Base-by-base conservation (phyloP, 2,797 vertebrate genomes). In the Karalla daura region DNA sequence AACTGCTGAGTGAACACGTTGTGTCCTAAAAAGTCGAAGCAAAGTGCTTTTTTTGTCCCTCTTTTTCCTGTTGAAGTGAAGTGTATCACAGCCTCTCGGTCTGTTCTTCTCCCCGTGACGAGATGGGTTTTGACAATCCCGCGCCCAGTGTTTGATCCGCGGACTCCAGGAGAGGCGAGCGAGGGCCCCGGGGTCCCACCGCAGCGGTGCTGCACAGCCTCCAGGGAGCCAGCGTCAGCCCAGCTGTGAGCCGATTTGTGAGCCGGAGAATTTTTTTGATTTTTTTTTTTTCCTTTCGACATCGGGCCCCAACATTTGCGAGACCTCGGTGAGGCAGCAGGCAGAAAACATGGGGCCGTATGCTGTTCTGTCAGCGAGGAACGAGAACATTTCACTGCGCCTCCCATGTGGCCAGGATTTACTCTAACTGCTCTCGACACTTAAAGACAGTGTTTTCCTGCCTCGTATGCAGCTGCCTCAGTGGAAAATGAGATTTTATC, bases 101-200 rank as follows among this genome's bases (percentile, higher is more conserved):
- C 32, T 37, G 58, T 65, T 71, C 40, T 56, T 43, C 28, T 32
- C 58, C 21, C 37, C 15, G 0, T 80, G 78, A 85, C 5, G 13
- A 59, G 64, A 88, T 62, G 30, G 23, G 37, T 63, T 78, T 46
- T 82, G 86, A 89, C 86, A 89, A 68, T 70, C 45, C 43, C 64
- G 65, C 14, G 67, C 64, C n/a, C 7, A 74, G 52, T 33, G 60
- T 83, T 84, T 83, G 83, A 84, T 83, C 78, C 27, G 1, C 8
- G 1, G 46, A 64, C 60, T 81, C 65, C 36, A 25, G 33, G 36
- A 73, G 55, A 82, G 65, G 41, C n/a, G 63, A 43, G 47, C 53
- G 10, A 58, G 30, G 63, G 60, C 76, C 78, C 58, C 8, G 11
- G 77, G 73, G 62, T 75, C 62, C 77, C 82, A 78, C 68, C 83